Percentiles rank a stretch among this genome's conserved stretches.
phyloP scores from a whole-genome alignment of 2,113 vertebrate species.

The Shinisaurus crocodilurus region DNA sequence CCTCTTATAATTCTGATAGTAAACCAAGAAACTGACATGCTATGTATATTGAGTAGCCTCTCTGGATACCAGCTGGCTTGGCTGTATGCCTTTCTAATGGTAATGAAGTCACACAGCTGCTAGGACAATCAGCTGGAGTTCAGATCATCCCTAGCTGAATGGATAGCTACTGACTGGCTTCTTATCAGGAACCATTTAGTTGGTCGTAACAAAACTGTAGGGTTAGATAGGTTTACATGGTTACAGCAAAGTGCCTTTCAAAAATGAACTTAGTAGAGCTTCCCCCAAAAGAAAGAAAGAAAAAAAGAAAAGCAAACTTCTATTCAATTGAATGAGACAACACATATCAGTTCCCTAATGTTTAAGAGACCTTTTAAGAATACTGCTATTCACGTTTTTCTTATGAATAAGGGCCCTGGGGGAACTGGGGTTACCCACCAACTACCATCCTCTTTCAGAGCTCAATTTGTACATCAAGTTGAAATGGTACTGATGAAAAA shows the following conservation, averaged over 20 bases:
- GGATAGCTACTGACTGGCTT: slow-evolving; percentile 80
- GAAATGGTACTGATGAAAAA: neutral
- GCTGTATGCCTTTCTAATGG: slow-evolving; percentile 82
- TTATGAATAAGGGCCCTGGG: slow-evolving; percentile 39
- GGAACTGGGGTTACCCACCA: neutral
- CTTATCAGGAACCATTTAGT: slow-evolving; percentile 80
- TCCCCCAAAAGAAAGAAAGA: neutral
- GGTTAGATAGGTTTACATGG: slow-evolving; percentile 70
- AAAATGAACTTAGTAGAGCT: slow-evolving; percentile 69
- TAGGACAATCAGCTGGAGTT: slow-evolving; percentile 85
- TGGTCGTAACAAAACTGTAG: slow-evolving; percentile 70
- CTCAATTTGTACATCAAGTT: slow-evolving; percentile 7
- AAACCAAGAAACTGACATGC: slow-evolving; percentile 73
- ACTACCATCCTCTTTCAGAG: slow-evolving; percentile 5
- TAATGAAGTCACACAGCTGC: slow-evolving; percentile 87
- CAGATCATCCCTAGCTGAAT: slow-evolving; percentile 79
- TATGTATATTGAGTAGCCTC: slow-evolving; percentile 74
- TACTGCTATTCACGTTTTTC: slow-evolving; percentile 60
- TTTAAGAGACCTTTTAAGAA: slow-evolving; percentile 62
- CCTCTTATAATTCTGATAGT: slow-evolving; percentile 74
- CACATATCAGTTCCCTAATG: slow-evolving; percentile 48
- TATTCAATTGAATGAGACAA: slow-evolving; percentile 58
- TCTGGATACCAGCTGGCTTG: slow-evolving; percentile 84
- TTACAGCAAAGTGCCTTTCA: slow-evolving; percentile 72
- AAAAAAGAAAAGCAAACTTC: slow-evolving; percentile 59